phyloP scores from a whole-genome alignment of 2,888 invertebrate genomes.

The Monoplex corrugatus region DNA sequence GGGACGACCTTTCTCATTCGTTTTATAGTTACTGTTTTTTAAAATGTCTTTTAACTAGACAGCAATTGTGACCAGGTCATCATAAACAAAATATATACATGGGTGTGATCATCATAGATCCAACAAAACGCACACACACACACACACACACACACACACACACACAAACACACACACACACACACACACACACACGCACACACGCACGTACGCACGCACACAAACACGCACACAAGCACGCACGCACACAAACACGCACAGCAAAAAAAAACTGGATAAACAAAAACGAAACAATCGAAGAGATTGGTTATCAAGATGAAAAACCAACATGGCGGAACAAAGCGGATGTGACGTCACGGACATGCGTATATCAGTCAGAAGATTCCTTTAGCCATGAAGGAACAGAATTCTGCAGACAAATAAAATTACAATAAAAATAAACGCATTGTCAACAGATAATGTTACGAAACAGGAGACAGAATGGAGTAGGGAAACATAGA shows the following conservation, averaged over 20 bases:
- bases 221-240: too few relatives aligned
- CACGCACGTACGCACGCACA: neutral
- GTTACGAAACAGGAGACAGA: too few relatives aligned
- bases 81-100: too few relatives aligned
- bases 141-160: neutral
- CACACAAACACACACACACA: neutral
- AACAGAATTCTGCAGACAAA: neutral
- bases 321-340: neutral
- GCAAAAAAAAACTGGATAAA: neutral
- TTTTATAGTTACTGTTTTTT: too few relatives aligned
- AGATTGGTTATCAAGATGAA: neutral
- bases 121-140: neutral
- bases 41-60: too few relatives aligned
- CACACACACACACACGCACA: neutral
- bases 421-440: neutral
- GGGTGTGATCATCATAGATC: too few relatives aligned
- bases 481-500: too few relatives aligned
- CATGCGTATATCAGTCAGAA: neutral
- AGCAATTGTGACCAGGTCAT: too few relatives aligned
- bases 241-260: too few relatives aligned
- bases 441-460: too few relatives aligned
- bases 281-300: neutral
- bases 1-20: too few relatives aligned
- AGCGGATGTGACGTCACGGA: slow-evolving; percentile 1
- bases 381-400: neutral